Conservation (phyloP, 2,888 invertebrate species). For the Amitus sp. region DNA sequence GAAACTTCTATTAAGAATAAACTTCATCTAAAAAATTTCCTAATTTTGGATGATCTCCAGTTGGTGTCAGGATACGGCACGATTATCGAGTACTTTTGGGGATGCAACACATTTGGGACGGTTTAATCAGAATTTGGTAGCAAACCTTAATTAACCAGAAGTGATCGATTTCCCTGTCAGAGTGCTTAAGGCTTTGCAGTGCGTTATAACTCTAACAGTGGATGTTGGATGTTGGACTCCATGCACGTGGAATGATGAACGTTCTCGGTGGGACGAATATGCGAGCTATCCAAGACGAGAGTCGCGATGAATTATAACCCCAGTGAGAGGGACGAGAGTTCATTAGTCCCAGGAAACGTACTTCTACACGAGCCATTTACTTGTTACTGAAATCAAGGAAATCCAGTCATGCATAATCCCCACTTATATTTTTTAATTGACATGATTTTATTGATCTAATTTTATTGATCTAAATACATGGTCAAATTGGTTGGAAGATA, state of each 20-base stretch:
- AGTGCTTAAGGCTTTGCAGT: slow-evolving; percentile 39
- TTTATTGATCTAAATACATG: too few species aligned
- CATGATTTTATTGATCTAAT: too few species aligned
- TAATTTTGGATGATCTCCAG: too few species aligned
- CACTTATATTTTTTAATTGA: too few species aligned
- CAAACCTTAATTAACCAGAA: slow-evolving; percentile 50
- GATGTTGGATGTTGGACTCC: slow-evolving; percentile 5
- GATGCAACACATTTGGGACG: slow-evolving; percentile 32
- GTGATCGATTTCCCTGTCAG: slow-evolving; percentile 54
- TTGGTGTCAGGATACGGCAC: slow-evolving; percentile 29
- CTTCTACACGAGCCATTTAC: background rate
- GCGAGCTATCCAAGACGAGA: slow-evolving; percentile 54
- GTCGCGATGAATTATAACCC: slow-evolving; percentile 13
- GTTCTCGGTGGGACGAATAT: slow-evolving; percentile 49
- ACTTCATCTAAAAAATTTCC: too few species aligned
- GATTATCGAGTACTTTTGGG: slow-evolving; percentile 30
- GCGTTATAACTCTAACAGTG: slow-evolving; percentile 52
- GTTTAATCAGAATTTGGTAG: slow-evolving; percentile 52
- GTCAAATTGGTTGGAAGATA: too few species aligned
- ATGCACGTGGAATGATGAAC: slow-evolving; percentile 45
- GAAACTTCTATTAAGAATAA: too few species aligned
- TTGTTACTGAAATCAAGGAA: too few species aligned
- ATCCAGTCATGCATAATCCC: too few species aligned
- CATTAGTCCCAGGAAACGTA: background rate
- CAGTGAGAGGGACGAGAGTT: background rate